A percentile compares a stretch with the other conserved stretches of the same genome.
phyloP scores from a whole-genome alignment of 30 jellyfish, hydroid and myxozoan species.

The Calvadosia cruxmelitensis region DNA sequence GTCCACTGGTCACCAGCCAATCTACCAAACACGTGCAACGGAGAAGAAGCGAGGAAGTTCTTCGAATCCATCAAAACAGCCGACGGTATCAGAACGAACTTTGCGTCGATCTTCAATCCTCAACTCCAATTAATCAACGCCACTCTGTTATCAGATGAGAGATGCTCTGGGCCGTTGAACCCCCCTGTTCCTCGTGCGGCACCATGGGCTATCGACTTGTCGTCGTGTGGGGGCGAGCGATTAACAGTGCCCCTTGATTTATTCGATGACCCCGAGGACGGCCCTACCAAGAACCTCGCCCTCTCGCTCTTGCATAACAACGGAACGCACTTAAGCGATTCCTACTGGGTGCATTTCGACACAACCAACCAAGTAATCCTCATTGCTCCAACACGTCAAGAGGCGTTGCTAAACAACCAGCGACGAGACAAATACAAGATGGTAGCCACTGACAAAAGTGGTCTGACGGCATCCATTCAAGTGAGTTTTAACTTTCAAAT shows the following conservation, averaged over 20 bases:
- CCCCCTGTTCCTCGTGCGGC: conserved; percentile 54
- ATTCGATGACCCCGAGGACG: conserved; percentile 84
- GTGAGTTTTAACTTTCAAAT: conserved; percentile 13
- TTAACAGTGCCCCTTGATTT: conserved; percentile 29
- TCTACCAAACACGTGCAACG: conserved; percentile 52
- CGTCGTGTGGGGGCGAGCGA: conserved; percentile 63
- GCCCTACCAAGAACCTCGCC: conserved; percentile 51
- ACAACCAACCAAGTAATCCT: conserved; percentile 22
- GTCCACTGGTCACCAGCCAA: conserved; percentile 41
- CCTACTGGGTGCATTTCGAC: conserved; percentile 64
- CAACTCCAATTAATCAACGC: conserved; percentile 20
- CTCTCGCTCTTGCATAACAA: conserved; percentile 13
- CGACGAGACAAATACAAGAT: background rate
- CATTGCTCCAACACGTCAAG: conserved; percentile 35
- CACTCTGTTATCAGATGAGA: conserved; percentile 9
- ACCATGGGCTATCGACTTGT: conserved; percentile 35
- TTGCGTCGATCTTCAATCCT: conserved; percentile 9
- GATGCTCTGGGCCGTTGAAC: conserved; percentile 42
- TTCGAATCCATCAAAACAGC: conserved; percentile 11
- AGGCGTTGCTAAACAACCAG: conserved; percentile 1
- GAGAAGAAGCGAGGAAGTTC: conserved; percentile 29
- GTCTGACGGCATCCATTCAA: conserved; percentile 27
- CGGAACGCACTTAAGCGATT: conserved; percentile 10
- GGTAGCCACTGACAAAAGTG: conserved; percentile 64
- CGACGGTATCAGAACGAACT: conserved; percentile 15